Percentiles rank a stretch among this genome's conserved stretches.
Evolutionary conservation across 1,140 invertebrate species (phyloP).

Genomic region (Colletes gigas): DNA sequence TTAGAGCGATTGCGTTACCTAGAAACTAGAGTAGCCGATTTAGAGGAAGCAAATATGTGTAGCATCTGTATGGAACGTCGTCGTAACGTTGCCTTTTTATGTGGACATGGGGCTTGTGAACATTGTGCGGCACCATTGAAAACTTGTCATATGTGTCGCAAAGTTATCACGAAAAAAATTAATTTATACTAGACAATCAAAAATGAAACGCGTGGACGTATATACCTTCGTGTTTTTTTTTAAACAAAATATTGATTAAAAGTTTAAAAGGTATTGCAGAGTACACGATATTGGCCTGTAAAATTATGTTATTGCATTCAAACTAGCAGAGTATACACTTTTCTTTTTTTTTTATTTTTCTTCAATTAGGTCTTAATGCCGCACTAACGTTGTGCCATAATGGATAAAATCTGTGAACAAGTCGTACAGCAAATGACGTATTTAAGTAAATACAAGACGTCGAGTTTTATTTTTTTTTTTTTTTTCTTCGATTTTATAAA

Average conservation of each 20-base stretch:
- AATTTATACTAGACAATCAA: constrained; percentile 85
- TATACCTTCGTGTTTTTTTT: not conserved
- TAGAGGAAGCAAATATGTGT: constrained; percentile 91
- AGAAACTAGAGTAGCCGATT: constrained; percentile 92
- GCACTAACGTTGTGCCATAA: constrained; percentile 46
- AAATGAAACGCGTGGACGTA: not conserved
- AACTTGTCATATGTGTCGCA: constrained; percentile 96
- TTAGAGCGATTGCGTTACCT: constrained; percentile 87
- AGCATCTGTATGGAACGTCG: constrained; percentile 90
- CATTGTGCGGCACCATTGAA: constrained; percentile 90
- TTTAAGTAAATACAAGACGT: not conserved
- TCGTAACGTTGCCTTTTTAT: constrained; percentile 92
- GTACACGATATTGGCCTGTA: not conserved
- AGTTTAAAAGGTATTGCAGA: not conserved
- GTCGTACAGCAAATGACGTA: constrained; percentile 6
- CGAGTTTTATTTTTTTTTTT: not conserved
- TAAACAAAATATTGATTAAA: not conserved
- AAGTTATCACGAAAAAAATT: constrained; percentile 93
- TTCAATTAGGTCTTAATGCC: not conserved
- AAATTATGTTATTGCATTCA: constrained; percentile 5
- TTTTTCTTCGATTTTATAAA: not conserved
- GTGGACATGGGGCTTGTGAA: constrained; percentile 93
- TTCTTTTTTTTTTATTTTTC: not conserved
- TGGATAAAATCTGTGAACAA: constrained; percentile 4
- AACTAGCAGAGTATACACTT: constrained; percentile 52